phyloP scores from a whole-genome alignment of 2,797 vertebrate genomes.

The Manis pentadactyla region DNA sequence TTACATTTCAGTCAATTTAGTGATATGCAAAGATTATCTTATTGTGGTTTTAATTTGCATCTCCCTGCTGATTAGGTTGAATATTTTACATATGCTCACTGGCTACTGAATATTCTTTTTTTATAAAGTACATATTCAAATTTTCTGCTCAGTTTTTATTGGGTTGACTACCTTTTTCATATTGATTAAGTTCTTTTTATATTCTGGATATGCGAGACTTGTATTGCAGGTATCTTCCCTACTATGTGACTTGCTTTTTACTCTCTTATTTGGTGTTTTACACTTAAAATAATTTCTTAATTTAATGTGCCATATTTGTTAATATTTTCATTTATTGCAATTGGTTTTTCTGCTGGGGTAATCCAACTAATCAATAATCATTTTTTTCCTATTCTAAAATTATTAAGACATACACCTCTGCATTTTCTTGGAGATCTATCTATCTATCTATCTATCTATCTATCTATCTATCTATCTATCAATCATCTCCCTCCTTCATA shows the following conservation, averaged over 20 bases:
- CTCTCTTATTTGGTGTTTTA: not conserved
- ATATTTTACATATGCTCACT: not conserved
- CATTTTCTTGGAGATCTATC: not conserved
- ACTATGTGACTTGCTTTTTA: slow-evolving; percentile 33
- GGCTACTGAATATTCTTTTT: not conserved
- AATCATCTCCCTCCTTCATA: no score
- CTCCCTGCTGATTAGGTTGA: not conserved
- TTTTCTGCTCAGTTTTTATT: not conserved
- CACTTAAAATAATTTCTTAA: not conserved
- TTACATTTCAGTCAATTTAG: not conserved
- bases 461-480: no score
- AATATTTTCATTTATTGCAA: not conserved
- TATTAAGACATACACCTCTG: not conserved
- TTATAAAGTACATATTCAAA: not conserved
- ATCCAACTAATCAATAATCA: no score
- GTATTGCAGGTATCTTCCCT: not conserved
- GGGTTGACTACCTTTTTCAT: not conserved
- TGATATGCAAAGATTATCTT: not conserved
- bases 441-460: not conserved
- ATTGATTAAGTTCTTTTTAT: not conserved
- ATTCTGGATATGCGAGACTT: not conserved
- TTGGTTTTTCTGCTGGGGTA: no score
- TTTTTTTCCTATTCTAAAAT: not conserved
- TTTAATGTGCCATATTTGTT: not conserved
- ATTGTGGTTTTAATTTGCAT: no score